phyloP scores from a whole-genome alignment of 2,113 vertebrate genomes.

The Gymnobelideus leadbeateri region DNA sequence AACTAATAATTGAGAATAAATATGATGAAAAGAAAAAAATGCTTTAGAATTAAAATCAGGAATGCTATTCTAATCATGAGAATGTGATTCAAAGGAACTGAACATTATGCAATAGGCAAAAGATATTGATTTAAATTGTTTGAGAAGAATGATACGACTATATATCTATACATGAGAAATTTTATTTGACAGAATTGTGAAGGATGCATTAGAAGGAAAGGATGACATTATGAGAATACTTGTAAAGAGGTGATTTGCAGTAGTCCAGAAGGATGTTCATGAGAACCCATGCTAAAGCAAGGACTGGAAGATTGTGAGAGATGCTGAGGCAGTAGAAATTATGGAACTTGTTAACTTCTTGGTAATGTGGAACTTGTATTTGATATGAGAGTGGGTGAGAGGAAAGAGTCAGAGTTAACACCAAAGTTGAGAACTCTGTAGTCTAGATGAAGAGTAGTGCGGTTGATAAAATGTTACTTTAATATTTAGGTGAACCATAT shows the following conservation, averaged over 20 bases:
- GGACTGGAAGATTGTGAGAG: too few relatives aligned
- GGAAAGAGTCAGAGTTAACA: background rate
- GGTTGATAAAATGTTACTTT: background rate
- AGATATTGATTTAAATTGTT: constrained; percentile 21
- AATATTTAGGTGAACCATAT: background rate
- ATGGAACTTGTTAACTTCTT: background rate
- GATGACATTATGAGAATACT: background rate
- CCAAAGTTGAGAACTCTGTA: background rate
- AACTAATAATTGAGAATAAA: background rate
- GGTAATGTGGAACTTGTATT: background rate
- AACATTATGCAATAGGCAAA: background rate
- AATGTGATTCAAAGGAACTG: background rate
- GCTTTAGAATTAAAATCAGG: background rate
- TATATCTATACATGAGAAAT: background rate
- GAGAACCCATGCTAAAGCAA: background rate
- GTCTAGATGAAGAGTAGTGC: background rate
- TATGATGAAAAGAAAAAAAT: constrained; percentile 32
- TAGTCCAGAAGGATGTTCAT: background rate
- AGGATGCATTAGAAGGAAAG: too few relatives aligned
- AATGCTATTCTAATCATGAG: constrained; percentile 29
- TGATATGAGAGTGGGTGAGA: background rate
- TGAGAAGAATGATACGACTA: background rate
- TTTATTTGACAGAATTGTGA: background rate
- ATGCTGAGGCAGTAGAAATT: too few relatives aligned
- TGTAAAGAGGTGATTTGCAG: background rate